These are phyloP conservation scores for Oceanodroma tethys DNA, from an alignment of 2,113 vertebrate genomes.

Conservation along the genomic window DNA sequence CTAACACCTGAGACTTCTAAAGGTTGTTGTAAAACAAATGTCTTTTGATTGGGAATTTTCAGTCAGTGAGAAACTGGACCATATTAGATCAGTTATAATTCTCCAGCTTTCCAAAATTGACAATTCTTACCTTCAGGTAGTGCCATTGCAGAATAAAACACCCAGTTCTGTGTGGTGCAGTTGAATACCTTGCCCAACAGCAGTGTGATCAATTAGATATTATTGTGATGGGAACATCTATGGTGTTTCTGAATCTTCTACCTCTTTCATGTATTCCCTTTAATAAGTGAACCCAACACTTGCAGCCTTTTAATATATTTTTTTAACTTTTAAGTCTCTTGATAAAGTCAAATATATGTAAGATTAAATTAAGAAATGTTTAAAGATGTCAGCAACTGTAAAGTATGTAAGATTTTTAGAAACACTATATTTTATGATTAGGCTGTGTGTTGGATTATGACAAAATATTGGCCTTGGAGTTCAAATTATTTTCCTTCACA, in stretches of 20 bases:
- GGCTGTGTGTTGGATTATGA: conserved; percentile 21
- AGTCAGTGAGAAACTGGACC: background rate
- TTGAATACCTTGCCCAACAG: background rate
- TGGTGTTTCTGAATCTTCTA: conserved; percentile 57
- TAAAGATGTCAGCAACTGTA: conserved; percentile 44
- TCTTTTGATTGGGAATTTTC: background rate
- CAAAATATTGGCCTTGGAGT: background rate
- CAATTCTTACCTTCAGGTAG: background rate
- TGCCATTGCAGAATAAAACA: background rate
- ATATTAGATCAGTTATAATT: background rate
- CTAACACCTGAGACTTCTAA: background rate
- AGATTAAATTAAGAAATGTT: conserved; percentile 44
- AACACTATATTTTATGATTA: conserved; percentile 56
- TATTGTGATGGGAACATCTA: conserved; percentile 6
- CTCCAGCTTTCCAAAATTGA: background rate
- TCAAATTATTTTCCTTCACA: background rate
- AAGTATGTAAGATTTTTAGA: conserved; percentile 61
- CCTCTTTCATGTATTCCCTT: conserved; percentile 58
- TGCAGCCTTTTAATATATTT: conserved; percentile 54
- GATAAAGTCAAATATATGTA: conserved; percentile 30
- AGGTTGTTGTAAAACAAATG: background rate
- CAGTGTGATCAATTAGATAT: background rate
- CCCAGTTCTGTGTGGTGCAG: background rate
- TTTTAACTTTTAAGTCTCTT: conserved; percentile 34
- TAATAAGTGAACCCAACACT: conserved; percentile 4